Evolutionary conservation across 1,140 invertebrate genomes (phyloP).

Genomic region (Diachasma alloeum): DNA sequence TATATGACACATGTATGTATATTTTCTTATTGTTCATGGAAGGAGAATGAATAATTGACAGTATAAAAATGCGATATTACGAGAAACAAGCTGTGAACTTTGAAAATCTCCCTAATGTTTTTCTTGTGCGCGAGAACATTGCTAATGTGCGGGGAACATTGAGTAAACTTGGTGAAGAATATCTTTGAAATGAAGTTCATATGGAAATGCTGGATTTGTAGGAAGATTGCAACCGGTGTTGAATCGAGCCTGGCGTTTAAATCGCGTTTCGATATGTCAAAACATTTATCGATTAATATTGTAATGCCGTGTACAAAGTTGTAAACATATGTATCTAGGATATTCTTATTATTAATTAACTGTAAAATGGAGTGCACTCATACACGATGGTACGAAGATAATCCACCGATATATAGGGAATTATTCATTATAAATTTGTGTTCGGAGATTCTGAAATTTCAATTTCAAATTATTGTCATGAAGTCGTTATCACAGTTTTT

Average conservation of each 20-base stretch:
- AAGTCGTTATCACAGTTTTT: not conserved
- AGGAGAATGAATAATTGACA: not conserved
- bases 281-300: conserved; percentile 18
- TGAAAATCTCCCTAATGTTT: not conserved
- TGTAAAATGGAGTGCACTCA: conserved; percentile 10
- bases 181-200: not conserved
- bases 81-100: not conserved
- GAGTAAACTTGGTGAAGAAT: not conserved
- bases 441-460: not conserved
- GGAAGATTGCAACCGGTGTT: not conserved
- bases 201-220: not conserved
- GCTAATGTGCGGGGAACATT: not conserved
- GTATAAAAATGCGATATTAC: not conserved
- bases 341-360: conserved; percentile 21
- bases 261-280: conserved; percentile 20
- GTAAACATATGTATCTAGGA: conserved; percentile 32
- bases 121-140: not conserved
- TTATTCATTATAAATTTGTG: not conserved
- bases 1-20: not conserved
- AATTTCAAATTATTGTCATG: not conserved
- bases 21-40: not conserved
- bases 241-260: not conserved
- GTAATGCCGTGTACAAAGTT: conserved; percentile 30
- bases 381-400: conserved; percentile 3
- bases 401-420: not conserved